phyloP scores from a whole-genome alignment of 2,888 invertebrate genomes.

The Andrena marginata region DNA sequence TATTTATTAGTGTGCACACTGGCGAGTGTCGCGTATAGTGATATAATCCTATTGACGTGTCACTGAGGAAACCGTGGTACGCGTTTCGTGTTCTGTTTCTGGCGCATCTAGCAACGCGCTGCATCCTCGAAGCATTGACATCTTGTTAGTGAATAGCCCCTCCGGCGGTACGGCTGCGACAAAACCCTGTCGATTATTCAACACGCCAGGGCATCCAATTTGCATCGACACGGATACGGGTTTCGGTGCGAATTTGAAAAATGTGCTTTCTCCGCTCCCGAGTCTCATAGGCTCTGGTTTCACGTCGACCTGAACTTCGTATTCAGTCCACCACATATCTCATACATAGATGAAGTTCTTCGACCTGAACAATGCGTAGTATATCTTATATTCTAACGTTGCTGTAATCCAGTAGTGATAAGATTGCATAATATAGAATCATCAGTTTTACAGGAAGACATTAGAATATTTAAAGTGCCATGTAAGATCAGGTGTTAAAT shows the following conservation, averaged over 20 bases:
- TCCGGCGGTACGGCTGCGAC: conserved; percentile 47
- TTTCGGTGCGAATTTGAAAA: conserved; percentile 27
- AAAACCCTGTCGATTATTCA: conserved; percentile 70
- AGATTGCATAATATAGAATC: too few species aligned
- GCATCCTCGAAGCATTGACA: conserved; percentile 54
- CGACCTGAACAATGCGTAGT: too few species aligned
- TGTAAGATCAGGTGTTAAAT: too few species aligned
- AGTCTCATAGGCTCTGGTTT: not conserved
- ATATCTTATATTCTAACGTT: too few species aligned
- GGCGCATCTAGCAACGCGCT: not conserved
- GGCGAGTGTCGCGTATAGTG: not conserved
- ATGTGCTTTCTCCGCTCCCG: not conserved
- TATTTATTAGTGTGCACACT: not conserved
- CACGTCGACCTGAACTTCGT: not conserved
- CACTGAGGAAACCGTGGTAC: conserved; percentile 4
- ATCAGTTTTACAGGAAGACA: too few species aligned
- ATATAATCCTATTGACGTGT: conserved; percentile 23
- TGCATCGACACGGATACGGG: conserved; percentile 57
- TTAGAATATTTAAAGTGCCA: too few species aligned
- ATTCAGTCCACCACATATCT: not conserved
- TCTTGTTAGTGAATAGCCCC: conserved; percentile 70
- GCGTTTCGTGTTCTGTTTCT: conserved; percentile 25
- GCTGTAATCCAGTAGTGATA: not conserved
- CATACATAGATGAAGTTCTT: not conserved
- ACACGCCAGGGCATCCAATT: conserved; percentile 70